Evolutionary conservation across 2,113 vertebrate species (phyloP).

Genomic region (Egretta garzetta): DNA sequence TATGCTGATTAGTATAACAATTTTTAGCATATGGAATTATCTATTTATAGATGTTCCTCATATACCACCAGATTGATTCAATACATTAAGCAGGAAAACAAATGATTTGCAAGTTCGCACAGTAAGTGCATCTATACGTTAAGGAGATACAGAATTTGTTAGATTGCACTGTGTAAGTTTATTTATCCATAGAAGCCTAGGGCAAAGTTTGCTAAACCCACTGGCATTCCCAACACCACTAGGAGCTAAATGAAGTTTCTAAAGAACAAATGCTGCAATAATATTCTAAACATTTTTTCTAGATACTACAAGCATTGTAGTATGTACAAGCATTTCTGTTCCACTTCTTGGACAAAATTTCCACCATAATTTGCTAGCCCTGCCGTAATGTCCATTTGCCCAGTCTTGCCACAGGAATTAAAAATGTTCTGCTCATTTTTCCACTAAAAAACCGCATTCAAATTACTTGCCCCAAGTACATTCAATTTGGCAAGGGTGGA

Average conservation of each 20-base stretch:
- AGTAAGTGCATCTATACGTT: neutral
- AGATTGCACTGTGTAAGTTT: neutral
- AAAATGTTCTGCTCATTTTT: neutral
- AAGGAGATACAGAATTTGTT: neutral
- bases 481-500: neutral
- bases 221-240: neutral
- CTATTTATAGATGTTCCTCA: neutral
- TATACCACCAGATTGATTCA: neutral
- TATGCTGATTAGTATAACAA: neutral
- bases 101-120: neutral
- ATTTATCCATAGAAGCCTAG: neutral
- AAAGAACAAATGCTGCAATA: neutral
- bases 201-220: neutral
- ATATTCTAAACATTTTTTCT: neutral
- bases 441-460: neutral
- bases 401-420: neutral
- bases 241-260: neutral
- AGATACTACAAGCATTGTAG: neutral
- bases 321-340: neutral
- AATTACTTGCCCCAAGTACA: neutral
- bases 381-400: neutral
- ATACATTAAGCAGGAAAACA: neutral
- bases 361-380: neutral
- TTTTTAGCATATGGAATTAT: constrained; percentile 20
- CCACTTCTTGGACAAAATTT: neutral